Conservation (phyloP, 1,140 invertebrate species). For the Drosophila pseudoobscura region DNA sequence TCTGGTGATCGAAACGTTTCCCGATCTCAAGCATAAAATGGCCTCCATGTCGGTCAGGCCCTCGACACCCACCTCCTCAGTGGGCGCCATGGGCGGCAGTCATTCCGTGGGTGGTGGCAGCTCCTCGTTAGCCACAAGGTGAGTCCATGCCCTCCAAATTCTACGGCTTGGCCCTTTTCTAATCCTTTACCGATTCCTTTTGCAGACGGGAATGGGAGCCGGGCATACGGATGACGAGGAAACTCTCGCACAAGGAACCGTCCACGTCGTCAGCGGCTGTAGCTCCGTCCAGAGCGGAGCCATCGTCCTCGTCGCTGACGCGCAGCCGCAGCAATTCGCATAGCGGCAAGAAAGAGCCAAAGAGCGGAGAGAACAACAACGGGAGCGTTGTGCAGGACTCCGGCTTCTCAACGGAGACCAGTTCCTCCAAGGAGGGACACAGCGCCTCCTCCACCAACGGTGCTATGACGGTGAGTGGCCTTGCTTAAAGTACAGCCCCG, state of each 20-base stretch:
- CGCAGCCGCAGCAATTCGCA: conserved; percentile 88
- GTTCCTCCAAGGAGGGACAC: conserved; percentile 89
- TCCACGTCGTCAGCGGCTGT: conserved; percentile 58
- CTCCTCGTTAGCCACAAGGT: conserved; percentile 78
- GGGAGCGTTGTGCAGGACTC: conserved; percentile 91
- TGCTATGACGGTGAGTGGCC: conserved; percentile 71
- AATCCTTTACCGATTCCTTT: neutral
- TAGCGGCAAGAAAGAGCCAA: conserved; percentile 85
- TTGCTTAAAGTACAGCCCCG: too few relatives aligned
- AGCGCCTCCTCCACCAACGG: conserved; percentile 84
- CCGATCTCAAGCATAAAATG: conserved; percentile 93
- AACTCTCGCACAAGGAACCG: conserved; percentile 85
- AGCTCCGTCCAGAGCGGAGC: conserved; percentile 44
- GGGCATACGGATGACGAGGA: conserved; percentile 89
- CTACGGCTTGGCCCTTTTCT: neutral
- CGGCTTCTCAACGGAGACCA: conserved; percentile 92
- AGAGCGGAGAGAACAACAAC: conserved; percentile 84
- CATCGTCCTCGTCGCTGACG: conserved; percentile 84
- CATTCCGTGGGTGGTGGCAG: conserved; percentile 64
- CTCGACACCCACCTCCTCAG: conserved; percentile 62
- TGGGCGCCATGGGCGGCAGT: conserved; percentile 82
- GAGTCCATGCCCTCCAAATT: neutral
- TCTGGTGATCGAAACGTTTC: conserved; percentile 95
- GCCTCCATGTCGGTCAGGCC: conserved; percentile 84
- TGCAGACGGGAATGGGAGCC: conserved; percentile 88